These are phyloP conservation scores for Epistrophe eligans DNA, from an alignment of 2,888 invertebrate genomes.

Conservation along the genomic window DNA sequence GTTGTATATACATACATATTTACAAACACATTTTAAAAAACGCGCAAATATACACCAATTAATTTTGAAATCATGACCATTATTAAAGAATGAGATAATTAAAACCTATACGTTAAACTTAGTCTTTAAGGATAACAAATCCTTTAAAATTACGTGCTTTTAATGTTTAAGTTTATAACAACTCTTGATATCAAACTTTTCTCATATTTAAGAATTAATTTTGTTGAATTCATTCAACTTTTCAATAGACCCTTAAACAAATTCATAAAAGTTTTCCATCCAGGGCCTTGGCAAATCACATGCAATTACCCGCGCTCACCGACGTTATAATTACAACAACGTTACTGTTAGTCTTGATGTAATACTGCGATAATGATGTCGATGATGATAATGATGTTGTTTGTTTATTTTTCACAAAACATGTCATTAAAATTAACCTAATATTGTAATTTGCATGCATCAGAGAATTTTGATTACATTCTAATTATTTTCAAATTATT, in stretches of 20 bases:
- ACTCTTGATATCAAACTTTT: neutral
- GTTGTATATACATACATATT: too few species aligned
- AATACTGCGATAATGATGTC: neutral
- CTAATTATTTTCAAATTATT: conserved; percentile 69
- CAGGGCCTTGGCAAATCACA: neutral
- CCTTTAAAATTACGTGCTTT: neutral
- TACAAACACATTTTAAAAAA: too few species aligned
- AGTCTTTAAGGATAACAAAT: too few species aligned
- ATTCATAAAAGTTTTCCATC: neutral
- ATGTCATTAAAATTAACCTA: conserved; percentile 55
- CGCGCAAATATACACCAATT: too few species aligned
- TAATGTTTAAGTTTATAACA: neutral
- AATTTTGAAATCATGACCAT: too few species aligned
- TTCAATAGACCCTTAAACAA: neutral
- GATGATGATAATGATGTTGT: conserved; percentile 13
- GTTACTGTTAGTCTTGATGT: neutral
- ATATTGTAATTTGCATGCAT: conserved; percentile 61
- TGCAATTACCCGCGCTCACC: neutral
- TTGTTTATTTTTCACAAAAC: conserved; percentile 27
- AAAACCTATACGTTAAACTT: too few species aligned
- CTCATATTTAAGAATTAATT: neutral
- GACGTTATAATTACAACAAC: neutral
- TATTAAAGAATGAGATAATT: too few species aligned
- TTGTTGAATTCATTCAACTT: neutral
- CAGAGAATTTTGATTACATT: conserved; percentile 57